A percentile compares a stretch with the other conserved stretches of the same genome.
Evolutionary conservation across 2,113 vertebrate species (phyloP).

Genomic region (Entosphenus tridentatus): DNA sequence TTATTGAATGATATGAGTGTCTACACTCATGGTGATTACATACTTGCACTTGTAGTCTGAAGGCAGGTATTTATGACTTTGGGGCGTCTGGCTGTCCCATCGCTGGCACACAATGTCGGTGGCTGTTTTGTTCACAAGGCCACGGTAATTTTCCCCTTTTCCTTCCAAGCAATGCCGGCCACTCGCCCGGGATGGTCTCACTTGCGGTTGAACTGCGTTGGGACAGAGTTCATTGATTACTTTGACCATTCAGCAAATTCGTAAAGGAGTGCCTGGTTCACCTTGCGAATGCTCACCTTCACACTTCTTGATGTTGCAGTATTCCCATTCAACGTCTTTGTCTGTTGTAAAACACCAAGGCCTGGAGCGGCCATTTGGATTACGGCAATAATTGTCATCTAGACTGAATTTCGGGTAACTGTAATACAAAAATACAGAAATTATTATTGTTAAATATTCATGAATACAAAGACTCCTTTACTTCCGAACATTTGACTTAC

Average conservation of each 20-base stretch:
- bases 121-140: conserved; percentile 42
- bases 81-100: conserved; percentile 58
- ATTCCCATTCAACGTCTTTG: conserved; percentile 33
- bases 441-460: no score
- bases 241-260: neutral
- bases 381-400: conserved; percentile 88
- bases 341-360: conserved; percentile 89
- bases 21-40: conserved; percentile 10
- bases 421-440: neutral
- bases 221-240: neutral
- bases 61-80: conserved; percentile 51
- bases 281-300: no score
- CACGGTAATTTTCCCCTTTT: conserved; percentile 62
- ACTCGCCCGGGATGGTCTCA: neutral
- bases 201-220: neutral
- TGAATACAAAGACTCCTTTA: no score
- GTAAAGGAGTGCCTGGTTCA: conserved; percentile 8
- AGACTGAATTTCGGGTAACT: conserved; percentile 75
- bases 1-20: no score
- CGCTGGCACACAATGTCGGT: conserved; percentile 64
- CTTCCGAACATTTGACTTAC: no score
- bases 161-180: conserved; percentile 37
- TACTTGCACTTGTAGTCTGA: conserved; percentile 83
- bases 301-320: conserved; percentile 47
- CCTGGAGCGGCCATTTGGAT: conserved; percentile 58